Evolutionary conservation across 2,888 invertebrate genomes (phyloP), one percentile per base, ranked within the genome.

Genomic region (Lithophane leautieri): DNA sequence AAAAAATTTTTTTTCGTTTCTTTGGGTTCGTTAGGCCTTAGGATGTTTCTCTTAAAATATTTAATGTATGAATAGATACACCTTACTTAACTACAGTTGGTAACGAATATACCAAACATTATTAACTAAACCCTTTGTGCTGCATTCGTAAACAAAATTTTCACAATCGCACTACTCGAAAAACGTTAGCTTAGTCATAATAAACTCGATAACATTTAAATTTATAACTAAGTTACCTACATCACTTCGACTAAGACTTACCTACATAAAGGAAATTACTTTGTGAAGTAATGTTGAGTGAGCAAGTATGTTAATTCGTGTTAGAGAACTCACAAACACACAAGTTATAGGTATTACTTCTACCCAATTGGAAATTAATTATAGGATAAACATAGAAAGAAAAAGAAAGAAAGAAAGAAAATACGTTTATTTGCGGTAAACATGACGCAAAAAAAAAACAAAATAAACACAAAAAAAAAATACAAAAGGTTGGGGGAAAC

Each of bases 241-340:
- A 65, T 42, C 70, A 73, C 25, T 78, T 34, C 16, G 7, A n/a
- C 11, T 63, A 66, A 74, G 40, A n/a, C n/a, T 63, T 58, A 58
- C 40, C 56, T 63, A 72, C 58, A 50, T 63, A 44, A 71, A 73
- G 68, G 66, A 62, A 69, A 82, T 82, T 76, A 80, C 76, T 82
- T 83, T 44, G 16, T 14, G 28, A 75, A 72, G 50, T 76, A 60
- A 76, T 60, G 54, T 42, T 63, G 70, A 75, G 61, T 75, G 63
- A 79, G 34, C 42, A 79, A 79, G 69, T 72, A 47, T 40, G 44
- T 52, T 52, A 47, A 79, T 60, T 69, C 61, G 52, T 71, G 60
- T 79, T 63, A 34, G 4, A 61, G n/a, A 74, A 79, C 50, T 83
- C 54, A 25, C 52, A 78, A 74, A 79, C 50, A 79, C 54, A 25